These are phyloP conservation scores for Hyaena hyaena DNA, from an alignment of 2,113 vertebrate genomes.

Conservation along the genomic window DNA sequence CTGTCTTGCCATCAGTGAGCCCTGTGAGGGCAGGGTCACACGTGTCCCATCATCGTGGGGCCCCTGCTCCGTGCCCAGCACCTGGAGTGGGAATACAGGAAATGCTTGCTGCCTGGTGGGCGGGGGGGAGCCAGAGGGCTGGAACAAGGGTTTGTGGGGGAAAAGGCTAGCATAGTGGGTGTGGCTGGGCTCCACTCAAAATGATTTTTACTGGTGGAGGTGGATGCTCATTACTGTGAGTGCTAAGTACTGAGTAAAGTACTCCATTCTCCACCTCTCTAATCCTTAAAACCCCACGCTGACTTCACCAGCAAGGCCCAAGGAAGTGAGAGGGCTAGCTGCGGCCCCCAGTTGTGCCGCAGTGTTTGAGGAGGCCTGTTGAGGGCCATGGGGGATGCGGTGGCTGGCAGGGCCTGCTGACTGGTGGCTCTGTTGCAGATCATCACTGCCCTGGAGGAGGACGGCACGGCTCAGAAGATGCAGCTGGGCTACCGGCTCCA, in stretches of 20 bases:
- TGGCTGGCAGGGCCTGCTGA: not conserved
- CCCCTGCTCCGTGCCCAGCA: not conserved
- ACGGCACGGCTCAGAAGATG: slow-evolving; percentile 95
- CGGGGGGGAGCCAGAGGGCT: not conserved
- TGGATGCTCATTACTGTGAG: accelerated
- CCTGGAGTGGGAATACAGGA: not conserved
- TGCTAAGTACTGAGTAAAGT: not conserved
- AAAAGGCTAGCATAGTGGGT: not conserved
- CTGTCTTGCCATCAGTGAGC: not conserved
- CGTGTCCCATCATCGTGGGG: not conserved
- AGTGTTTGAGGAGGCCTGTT: not conserved
- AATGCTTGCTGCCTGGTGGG: not conserved
- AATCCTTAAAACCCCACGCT: not conserved
- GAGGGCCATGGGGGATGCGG: accelerated
- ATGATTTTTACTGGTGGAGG: accelerated
- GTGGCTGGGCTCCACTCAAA: not conserved
- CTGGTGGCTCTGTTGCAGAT: slow-evolving; percentile 87
- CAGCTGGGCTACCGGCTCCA: slow-evolving; percentile 97
- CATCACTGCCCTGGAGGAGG: slow-evolving; percentile 89
- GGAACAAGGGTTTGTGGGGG: not conserved
- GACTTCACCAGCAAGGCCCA: accelerated
- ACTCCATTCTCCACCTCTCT: not conserved
- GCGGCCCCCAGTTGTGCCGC: accelerated
- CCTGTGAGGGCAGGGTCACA: not conserved
- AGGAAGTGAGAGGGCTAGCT: not conserved